phyloP scores from a whole-genome alignment of 2,113 vertebrate species.

The Osmerus mordax region DNA sequence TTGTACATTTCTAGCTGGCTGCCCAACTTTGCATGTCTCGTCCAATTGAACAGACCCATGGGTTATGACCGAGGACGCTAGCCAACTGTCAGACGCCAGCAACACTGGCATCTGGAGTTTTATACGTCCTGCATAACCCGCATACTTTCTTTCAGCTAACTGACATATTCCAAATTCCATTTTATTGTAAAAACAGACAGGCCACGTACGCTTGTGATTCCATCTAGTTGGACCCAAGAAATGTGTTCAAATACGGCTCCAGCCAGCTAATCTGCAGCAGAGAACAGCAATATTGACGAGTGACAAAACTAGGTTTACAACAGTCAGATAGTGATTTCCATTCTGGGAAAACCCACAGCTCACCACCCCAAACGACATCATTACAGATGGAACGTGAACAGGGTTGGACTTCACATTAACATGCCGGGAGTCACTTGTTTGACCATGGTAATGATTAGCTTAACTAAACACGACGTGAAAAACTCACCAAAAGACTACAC shows the following conservation, averaged over 20 bases:
- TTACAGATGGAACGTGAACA: background rate
- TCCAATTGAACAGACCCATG: background rate
- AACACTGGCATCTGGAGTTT: background rate
- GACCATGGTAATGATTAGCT: constrained; percentile 59
- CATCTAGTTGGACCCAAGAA: background rate
- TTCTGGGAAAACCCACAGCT: too few relatives aligned
- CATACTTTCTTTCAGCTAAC: too few relatives aligned
- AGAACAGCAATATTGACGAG: background rate
- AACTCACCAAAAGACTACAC: background rate
- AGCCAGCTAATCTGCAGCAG: constrained; percentile 32
- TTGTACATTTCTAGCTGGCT: background rate
- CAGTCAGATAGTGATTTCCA: too few relatives aligned
- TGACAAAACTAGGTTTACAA: too few relatives aligned
- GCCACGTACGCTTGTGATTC: background rate
- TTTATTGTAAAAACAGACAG: constrained; percentile 15
- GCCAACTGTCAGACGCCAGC: background rate
- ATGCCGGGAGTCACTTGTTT: constrained; percentile 16
- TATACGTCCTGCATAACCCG: too few relatives aligned
- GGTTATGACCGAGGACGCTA: background rate
- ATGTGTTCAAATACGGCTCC: constrained; percentile 20
- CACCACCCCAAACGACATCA: too few relatives aligned
- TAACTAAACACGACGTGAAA: background rate
- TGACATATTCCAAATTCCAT: constrained; percentile 28
- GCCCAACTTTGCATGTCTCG: background rate
- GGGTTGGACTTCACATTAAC: background rate